A percentile compares a stretch with the other conserved stretches of the same genome.
phyloP scores from a whole-genome alignment of 2,797 vertebrate genomes.

The Thripadectes ignobilis region DNA sequence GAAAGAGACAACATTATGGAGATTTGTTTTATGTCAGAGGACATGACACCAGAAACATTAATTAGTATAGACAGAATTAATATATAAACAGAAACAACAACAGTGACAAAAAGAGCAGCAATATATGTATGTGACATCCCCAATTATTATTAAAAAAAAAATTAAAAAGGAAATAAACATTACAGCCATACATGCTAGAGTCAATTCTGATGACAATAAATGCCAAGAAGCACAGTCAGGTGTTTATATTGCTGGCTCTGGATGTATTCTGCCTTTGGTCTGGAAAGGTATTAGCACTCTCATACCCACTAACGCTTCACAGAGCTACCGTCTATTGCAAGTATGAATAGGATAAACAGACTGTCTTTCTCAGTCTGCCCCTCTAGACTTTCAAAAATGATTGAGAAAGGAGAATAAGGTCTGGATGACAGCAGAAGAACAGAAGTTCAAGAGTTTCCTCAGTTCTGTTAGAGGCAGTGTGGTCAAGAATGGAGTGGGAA shows the following conservation, averaged over 20 bases:
- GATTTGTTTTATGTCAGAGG: conserved; percentile 10
- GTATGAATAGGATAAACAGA: neutral
- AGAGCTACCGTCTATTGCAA: accelerated
- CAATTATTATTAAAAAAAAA: neutral
- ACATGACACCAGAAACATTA: conserved; percentile 32
- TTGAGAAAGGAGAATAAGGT: neutral
- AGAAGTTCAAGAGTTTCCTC: neutral
- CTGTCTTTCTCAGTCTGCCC: neutral
- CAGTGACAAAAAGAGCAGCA: conserved; percentile 26
- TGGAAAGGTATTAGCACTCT: neutral
- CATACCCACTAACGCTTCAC: neutral
- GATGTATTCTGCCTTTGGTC: neutral
- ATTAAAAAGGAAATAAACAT: neutral
- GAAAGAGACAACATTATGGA: neutral
- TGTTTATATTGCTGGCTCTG: neutral
- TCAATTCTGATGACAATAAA: neutral
- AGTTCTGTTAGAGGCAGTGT: neutral
- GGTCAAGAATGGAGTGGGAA: neutral
- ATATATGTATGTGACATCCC: conserved; percentile 1
- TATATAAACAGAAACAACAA: conserved; percentile 36
- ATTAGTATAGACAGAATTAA: conserved; percentile 56
- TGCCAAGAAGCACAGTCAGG: neutral
- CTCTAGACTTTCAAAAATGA: neutral
- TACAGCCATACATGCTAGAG: conserved; percentile 13
- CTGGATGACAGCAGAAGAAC: neutral